Base-by-base conservation (phyloP, 2,797 vertebrate species). In the Petrocephalus sullivani region DNA sequence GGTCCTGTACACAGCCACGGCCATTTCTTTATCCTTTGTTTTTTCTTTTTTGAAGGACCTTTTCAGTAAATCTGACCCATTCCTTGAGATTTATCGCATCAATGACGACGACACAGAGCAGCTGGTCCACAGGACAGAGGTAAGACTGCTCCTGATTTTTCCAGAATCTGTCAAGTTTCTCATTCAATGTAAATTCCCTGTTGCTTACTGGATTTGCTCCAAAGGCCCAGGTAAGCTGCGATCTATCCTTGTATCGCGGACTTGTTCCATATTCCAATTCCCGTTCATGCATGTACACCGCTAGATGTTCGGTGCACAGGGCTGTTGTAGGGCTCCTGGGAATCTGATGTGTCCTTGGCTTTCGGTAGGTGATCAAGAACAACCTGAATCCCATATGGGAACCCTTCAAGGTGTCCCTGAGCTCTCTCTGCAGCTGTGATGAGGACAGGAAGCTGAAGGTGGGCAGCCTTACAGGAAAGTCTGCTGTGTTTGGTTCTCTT, bases 61-160 rank as follows among this genome's bases (percentile, higher is more conserved):
- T 91, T 99, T 99, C 95, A 99, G 98, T 93, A 98, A 99, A 94
- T 98, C 98, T 0, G 98, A 99, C 90, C 98, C 98, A 2, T 99
- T 99, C 94, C 94, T 99, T 94, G 98, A 99, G 95, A 97, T 99
- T 87, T 99, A 97, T 91, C 95, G 97, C 88, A 93, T 97, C 49
- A 98, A 98, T 0, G 97, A 98, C 0, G 98, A 98, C 51, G 91
- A 92, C 53, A 97, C 96, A 0, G 97, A 98, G 92, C 98, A 98
- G 94, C 97, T 98, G 87, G 97, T 99, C 54, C 97, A 98, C 92
- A 96, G 98, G 94, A 99, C 98, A 0, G 98, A 99, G 96, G 98
- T 98, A 92, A 92, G 92, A 46, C 60, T 41, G 58, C 21, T 21
- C 49, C 33, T 9, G 21, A 82, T 51, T 51, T 7, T 7, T 14